Evolutionary conservation across 2,113 vertebrate genomes (phyloP), one percentile per base, ranked within the genome.

Genomic region (Verasper variegatus): DNA sequence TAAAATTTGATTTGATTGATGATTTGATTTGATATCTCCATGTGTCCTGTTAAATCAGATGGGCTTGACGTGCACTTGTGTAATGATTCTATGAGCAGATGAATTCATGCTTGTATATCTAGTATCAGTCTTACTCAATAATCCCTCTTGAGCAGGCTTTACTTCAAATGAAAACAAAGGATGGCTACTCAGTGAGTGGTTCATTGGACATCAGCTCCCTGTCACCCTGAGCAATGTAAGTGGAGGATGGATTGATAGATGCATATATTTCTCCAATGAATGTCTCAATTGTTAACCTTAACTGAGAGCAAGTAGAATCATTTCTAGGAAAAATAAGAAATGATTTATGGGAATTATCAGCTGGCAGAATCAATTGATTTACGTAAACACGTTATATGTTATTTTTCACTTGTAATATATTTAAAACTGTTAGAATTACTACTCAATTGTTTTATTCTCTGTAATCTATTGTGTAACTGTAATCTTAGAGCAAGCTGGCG

Each of bases 1-100:
- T n/a, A n/a, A n/a, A n/a, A n/a, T n/a, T n/a, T n/a, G n/a, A n/a
- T n/a, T n/a, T n/a, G n/a, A n/a, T n/a, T n/a, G n/a, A n/a, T n/a
- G n/a, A n/a, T n/a, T n/a, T n/a, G n/a, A n/a, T n/a, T n/a, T 47
- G 52, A 49, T 58, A 49, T 27, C 40, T n/a, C 51, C 27, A 20
- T 24, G 23, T 63, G 21, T 56, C 55, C 62, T 31, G 14, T 23
- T 3, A 45, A 13, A 59, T 65, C 4, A 63, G 14, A 69, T 42
- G 14, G 35, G 20, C 1, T 23, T 18, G 26, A 23, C 15, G 7
- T 37, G 37, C 23, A 18, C 31, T 47, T 64, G 20, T 61, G 9
- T 66, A n/a, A 45, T 52, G 52, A 42, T 59, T 55, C 4, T 52
- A 18, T 23, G n/a, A 70, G 20, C 17, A 45, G 60, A 75, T 64